These are phyloP conservation scores for Ooceraea biroi DNA, from an alignment of 1,140 invertebrate genomes.

Conservation along the genomic window DNA sequence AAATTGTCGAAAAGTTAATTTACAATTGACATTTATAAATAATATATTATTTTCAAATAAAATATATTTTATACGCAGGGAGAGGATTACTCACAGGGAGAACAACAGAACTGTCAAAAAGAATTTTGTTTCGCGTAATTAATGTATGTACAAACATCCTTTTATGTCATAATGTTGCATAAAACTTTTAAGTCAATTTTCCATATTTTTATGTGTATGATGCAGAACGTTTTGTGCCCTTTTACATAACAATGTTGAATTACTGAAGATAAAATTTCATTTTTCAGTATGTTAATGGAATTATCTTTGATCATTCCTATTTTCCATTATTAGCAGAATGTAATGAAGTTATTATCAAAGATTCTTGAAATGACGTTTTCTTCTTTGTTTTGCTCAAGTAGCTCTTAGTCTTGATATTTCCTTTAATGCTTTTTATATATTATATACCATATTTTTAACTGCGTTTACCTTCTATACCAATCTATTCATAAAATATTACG, in stretches of 20 bases:
- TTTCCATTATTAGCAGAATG: neutral
- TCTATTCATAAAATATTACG: neutral
- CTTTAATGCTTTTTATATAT: neutral
- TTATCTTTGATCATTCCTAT: conserved; percentile 34
- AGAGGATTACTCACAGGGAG: too few relatives aligned
- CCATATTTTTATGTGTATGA: neutral
- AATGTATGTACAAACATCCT: neutral
- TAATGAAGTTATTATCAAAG: conserved; percentile 27
- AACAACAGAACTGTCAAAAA: too few relatives aligned
- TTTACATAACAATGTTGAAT: conserved; percentile 1
- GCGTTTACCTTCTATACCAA: neutral
- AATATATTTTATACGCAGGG: too few relatives aligned
- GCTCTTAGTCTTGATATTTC: neutral
- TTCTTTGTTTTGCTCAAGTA: neutral
- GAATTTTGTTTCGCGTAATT: too few relatives aligned
- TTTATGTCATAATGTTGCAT: neutral
- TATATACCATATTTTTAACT: neutral
- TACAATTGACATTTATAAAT: too few relatives aligned
- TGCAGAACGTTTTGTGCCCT: neutral
- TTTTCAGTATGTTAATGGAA: conserved; percentile 8
- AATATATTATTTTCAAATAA: too few relatives aligned
- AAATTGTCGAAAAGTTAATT: too few relatives aligned
- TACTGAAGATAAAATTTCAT: neutral
- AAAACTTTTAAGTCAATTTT: neutral
- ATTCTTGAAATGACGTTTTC: neutral